Conservation (phyloP, 2,113 vertebrate genomes). For the Pygoscelis antarcticus region DNA sequence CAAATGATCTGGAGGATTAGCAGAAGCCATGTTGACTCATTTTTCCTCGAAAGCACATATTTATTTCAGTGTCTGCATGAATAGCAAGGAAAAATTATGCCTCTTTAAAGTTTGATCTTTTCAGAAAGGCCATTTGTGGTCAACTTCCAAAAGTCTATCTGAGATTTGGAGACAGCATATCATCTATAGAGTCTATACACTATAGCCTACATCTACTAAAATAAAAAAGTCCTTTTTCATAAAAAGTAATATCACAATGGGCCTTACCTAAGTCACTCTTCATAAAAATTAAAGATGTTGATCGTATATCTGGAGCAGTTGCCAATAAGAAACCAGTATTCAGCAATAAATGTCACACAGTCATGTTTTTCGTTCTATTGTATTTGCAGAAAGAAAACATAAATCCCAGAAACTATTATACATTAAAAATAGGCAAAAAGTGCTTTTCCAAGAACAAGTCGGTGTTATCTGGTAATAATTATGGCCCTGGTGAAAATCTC, state of each 20-base stretch:
- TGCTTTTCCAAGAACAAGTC: background rate
- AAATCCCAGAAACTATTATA: background rate
- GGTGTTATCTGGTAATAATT: background rate
- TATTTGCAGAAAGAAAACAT: background rate
- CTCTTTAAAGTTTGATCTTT: background rate
- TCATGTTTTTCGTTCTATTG: background rate
- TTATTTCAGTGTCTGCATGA: background rate
- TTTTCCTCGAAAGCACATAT: background rate
- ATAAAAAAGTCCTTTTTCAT: background rate
- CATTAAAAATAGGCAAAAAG: background rate
- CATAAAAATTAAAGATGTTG: background rate
- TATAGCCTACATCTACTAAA: background rate
- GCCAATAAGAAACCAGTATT: background rate
- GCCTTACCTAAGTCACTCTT: background rate
- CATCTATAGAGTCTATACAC: background rate
- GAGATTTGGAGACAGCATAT: background rate
- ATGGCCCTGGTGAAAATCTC: background rate
- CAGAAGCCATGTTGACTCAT: background rate
- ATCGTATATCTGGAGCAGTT: background rate
- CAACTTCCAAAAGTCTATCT: background rate
- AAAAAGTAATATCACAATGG: background rate
- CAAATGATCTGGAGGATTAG: background rate
- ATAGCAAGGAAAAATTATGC: background rate
- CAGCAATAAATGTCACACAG: background rate
- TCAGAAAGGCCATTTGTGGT: background rate